phyloP scores from a whole-genome alignment of 2,888 invertebrate species.

The Quadroppia sp. region DNA sequence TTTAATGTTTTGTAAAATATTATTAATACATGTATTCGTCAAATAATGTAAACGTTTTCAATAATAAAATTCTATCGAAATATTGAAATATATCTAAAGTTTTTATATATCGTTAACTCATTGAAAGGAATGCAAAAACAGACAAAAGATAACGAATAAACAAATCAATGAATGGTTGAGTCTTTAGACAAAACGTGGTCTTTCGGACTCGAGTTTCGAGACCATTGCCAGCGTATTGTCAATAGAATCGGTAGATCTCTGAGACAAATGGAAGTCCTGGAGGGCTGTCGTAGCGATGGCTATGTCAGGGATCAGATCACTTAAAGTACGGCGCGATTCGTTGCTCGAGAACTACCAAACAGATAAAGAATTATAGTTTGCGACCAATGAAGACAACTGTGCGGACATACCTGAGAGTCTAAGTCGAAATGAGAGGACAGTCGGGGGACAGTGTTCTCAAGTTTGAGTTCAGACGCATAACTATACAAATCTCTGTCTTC shows the following conservation, averaged over 20 bases:
- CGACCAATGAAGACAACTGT: not conserved
- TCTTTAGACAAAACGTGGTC: conserved; percentile 26
- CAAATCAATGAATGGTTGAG: not conserved
- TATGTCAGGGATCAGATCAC: conserved; percentile 48
- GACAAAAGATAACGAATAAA: not conserved
- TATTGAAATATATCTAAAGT: conserved; percentile 15
- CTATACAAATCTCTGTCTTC: conserved; percentile 39
- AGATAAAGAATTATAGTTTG: conserved; percentile 1
- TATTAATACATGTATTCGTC: too few relatives aligned
- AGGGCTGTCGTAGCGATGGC: conserved; percentile 45
- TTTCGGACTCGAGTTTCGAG: not conserved
- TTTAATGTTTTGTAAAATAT: too few relatives aligned
- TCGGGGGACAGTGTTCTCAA: conserved; percentile 28
- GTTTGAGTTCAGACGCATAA: conserved; percentile 34
- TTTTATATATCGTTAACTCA: conserved; percentile 6
- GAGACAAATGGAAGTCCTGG: conserved; percentile 22
- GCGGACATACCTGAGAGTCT: conserved; percentile 38
- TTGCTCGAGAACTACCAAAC: conserved; percentile 38
- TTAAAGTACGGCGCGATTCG: conserved; percentile 44
- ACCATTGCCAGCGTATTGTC: not conserved
- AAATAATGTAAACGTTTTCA: conserved; percentile 7
- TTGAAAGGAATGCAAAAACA: conserved; percentile 34
- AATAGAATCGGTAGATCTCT: conserved; percentile 2
- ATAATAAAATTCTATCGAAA: conserved; percentile 12
- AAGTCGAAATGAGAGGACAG: conserved; percentile 34